phyloP scores from a whole-genome alignment of 2,888 invertebrate genomes.

The Lasiommata megera region DNA sequence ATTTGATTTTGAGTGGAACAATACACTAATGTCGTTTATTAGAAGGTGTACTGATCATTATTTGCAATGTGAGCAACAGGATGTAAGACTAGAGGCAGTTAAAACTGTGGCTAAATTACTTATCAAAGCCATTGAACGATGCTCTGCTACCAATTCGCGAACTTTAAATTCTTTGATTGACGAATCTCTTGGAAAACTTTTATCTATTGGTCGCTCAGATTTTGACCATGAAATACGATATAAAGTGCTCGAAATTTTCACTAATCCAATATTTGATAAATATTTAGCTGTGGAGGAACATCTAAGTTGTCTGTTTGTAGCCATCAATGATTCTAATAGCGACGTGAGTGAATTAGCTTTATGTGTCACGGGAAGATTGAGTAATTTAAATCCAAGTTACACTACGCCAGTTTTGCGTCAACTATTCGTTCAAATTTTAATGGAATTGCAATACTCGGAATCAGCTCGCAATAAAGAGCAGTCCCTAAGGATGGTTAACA shows the following conservation, averaged over 20 bases:
- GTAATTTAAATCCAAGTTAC: constrained; percentile 97
- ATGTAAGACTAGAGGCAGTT: constrained; percentile 94
- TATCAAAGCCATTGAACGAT: constrained; percentile 88
- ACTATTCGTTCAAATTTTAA: constrained; percentile 93
- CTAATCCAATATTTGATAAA: constrained; percentile 93
- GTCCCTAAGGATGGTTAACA: constrained; percentile 96
- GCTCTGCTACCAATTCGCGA: constrained; percentile 85
- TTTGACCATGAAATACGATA: constrained; percentile 96
- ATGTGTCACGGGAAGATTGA: constrained; percentile 94
- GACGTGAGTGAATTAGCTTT: constrained; percentile 97
- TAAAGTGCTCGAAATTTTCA: constrained; percentile 94
- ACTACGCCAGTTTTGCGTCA: constrained; percentile 97
- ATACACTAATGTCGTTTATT: constrained; percentile 94
- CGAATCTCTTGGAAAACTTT: constrained; percentile 93
- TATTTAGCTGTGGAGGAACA: constrained; percentile 98
- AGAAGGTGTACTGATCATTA: constrained; percentile 96
- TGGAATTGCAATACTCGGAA: constrained; percentile 96
- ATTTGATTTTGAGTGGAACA: constrained; percentile 94
- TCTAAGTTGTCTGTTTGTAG: constrained; percentile 94
- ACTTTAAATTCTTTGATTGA: constrained; percentile 95
- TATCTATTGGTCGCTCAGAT: constrained; percentile 97
- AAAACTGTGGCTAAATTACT: constrained; percentile 94
- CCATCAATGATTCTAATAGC: constrained; percentile 97
- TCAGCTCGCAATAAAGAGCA: constrained; percentile 98
- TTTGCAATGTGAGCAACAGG: constrained; percentile 93